Evolutionary conservation across 2,888 invertebrate species (phyloP).

Genomic region (Eumerus sabulonum): DNA sequence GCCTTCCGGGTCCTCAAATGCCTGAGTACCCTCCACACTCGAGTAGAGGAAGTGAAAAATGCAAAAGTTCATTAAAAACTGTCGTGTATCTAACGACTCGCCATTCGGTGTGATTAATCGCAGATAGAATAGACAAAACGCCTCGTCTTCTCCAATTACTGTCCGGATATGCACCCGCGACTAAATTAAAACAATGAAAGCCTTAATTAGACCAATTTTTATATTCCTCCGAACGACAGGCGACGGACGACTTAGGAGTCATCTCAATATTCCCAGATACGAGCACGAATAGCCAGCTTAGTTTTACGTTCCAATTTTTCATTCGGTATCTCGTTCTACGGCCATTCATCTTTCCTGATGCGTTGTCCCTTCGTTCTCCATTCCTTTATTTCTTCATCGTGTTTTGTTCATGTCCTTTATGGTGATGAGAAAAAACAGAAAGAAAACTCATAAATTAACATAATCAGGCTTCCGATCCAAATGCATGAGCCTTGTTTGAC

Average conservation of each 20-base stretch:
- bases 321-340: constrained; percentile 34
- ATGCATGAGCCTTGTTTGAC: neutral
- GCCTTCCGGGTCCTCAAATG: too few relatives aligned
- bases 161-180: constrained; percentile 26
- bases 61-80: constrained; percentile 47
- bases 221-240: constrained; percentile 23
- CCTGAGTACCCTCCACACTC: neutral
- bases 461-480: constrained; percentile 48
- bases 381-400: neutral
- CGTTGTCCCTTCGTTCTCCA: constrained; percentile 26
- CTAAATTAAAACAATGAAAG: constrained; percentile 63
- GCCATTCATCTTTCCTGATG: constrained; percentile 51
- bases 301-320: constrained; percentile 46
- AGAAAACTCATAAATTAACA: constrained; percentile 52
- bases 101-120: constrained; percentile 58
- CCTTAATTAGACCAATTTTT: constrained; percentile 66
- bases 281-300: constrained; percentile 22
- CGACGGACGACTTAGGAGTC: neutral
- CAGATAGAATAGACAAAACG: constrained; percentile 47
- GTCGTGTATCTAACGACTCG: constrained; percentile 37
- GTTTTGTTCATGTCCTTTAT: constrained; percentile 4
- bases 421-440: constrained; percentile 14
- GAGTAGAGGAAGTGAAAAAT: constrained; percentile 11
- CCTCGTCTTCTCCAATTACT: constrained; percentile 38
- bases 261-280: neutral